Base-by-base conservation (phyloP, 1,140 invertebrate genomes). In the Lucilia sericata region DNA sequence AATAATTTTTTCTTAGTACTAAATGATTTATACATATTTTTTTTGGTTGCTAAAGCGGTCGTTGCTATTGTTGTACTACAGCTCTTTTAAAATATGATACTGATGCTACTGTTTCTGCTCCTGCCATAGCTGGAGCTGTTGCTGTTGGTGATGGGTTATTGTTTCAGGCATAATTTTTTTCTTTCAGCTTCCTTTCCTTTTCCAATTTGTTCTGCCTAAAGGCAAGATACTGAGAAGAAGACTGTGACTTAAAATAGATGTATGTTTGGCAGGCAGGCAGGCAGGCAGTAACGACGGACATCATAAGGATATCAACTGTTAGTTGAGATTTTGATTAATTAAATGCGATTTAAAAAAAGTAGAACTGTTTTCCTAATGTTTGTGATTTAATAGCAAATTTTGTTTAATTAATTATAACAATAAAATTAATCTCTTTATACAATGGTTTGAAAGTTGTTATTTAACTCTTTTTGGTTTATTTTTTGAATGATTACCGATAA, bases 1-100 rank as follows among this genome's bases (percentile, higher is more conserved):
- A 70, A 70, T 70, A 70, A 70, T 70, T 70, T 60, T 30, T 70
- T 70, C n/a, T 70, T 70, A n/a, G 19, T 10, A 70, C 21, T 70
- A 19, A 70, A 70, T 70, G 65, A 70, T 19, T 70, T 70, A 70
- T n/a, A 60, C 19, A 21, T 70, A 70, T 25, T 70, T 25, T 21
- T 25, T 70, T 9, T 60, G n/a, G n/a, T 60, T 70, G n/a, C 25
- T 3, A 30, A 30, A 30, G 25, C 25, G 25, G 25, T 30, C 25
- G 25, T 30, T 30, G 25, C 25, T 30, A 30, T 30, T 30, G 65
- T 10, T 70, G 17, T 70, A 9, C 21, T 21, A 17, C 14, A 12
- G 10, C 51, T 60, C 5, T 17, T 21, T 25, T 70, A 9, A 70
- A 19, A 12, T n/a, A 21, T 70, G 19, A 21, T 70, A 19, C 17